Evolutionary conservation across 2,113 vertebrate genomes (phyloP), one percentile per base, ranked within the genome.

Genomic region (Myotis davidii): DNA sequence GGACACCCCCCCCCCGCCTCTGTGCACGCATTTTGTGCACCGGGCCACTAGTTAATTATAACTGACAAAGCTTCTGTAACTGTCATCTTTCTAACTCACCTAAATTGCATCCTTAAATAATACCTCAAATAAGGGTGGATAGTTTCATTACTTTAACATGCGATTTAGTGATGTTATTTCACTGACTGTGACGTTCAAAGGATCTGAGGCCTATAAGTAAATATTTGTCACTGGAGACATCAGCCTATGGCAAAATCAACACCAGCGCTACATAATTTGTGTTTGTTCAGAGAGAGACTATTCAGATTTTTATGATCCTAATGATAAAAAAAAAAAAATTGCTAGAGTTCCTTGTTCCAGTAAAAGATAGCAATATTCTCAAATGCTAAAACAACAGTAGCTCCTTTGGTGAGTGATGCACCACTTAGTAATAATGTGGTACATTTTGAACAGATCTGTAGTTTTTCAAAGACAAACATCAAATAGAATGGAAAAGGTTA

Each of bases 401-500:
- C 91, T 94, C 96, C 95, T 96, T 97, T 18, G 89, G 96, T 97
- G 98, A 97, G 97, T 93, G 98, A 98, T 98, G 97, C 42, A 34
- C 98, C 97, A 42, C 97, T 98, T 98, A 97, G 97, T 97, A 98
- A 97, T 97, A 98, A 97, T 65, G 96, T 73, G 70, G 95, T 91
- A 84, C 88, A 29, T 96, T 98, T 98, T 91, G 94, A 97, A 97
- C 97, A 98, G 98, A 98, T 98, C 98, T 98, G 98, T 98, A 98
- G 98, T 98, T 98, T 98, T 98, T 98, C 98, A 98, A 98, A 98
- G 99, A 96, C 98, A 98, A 98, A 98, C 98, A 99, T 99, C 98
- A 98, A 99, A 99, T 97, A 98, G 98, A 98, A 98, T 98, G 98
- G 98, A 99, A 98, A 98, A 98, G 98, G 98, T 99, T 99, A 99